These are phyloP conservation scores for Acanthoscelides obtectus DNA, from an alignment of 2,888 invertebrate species.

Conservation along the genomic window DNA sequence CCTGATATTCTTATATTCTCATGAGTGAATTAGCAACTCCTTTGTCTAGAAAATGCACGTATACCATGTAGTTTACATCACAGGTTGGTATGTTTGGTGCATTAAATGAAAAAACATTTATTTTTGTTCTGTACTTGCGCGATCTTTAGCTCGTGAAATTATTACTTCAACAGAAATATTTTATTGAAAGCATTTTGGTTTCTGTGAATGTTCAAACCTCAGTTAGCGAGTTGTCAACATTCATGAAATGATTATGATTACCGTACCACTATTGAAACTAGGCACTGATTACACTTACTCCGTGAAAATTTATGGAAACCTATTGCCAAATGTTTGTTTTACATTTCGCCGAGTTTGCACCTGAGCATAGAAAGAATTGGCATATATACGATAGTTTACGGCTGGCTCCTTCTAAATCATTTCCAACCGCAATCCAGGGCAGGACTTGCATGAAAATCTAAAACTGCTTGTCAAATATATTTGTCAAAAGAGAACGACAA, in stretches of 20 bases:
- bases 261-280: not conserved
- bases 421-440: too few species aligned
- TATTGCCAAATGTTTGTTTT: not conserved
- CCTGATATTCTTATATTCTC: too few species aligned
- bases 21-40: too few species aligned
- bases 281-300: not conserved
- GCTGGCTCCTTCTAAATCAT: too few species aligned
- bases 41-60: too few species aligned
- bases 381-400: not conserved
- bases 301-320: not conserved
- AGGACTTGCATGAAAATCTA: too few species aligned
- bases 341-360: not conserved
- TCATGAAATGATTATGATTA: not conserved
- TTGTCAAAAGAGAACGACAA: too few species aligned
- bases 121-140: not conserved
- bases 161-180: not conserved
- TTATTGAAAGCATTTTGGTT: not conserved
- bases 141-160: not conserved
- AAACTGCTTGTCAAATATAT: too few species aligned
- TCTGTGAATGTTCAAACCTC: not conserved
- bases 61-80: too few species aligned
- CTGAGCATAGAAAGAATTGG: not conserved
- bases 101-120: not conserved
- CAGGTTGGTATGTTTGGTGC: not conserved
- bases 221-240: not conserved